A percentile compares a stretch with the other conserved stretches of the same genome.
phyloP scores from a whole-genome alignment of 35 echinoderm and acorn worm genomes.

The Ophiothrix spiculata region DNA sequence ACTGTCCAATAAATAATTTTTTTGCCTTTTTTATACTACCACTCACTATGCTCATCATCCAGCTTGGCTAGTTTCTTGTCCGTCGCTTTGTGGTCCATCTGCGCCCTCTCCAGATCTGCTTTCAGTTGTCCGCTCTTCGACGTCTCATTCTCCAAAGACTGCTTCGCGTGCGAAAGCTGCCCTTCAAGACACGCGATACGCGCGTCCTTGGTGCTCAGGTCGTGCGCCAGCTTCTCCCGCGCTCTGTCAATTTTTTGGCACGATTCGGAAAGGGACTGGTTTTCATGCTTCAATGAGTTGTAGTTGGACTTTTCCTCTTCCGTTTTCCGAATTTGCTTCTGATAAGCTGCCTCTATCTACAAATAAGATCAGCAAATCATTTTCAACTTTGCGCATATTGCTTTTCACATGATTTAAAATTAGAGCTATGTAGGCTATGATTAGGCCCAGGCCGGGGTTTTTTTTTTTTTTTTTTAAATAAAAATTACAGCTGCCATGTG shows the following conservation, averaged over 20 bases:
- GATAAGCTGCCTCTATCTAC: constrained; percentile 66
- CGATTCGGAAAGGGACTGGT: constrained; percentile 58
- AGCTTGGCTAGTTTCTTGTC: constrained; percentile 72
- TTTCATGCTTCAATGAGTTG: constrained; percentile 54
- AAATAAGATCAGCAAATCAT: too few species aligned
- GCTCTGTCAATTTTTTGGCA: constrained; percentile 72
- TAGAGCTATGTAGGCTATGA: too few species aligned
- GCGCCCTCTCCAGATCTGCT: constrained; percentile 73
- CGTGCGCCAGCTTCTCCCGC: constrained; percentile 67
- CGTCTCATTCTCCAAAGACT: constrained; percentile 45
- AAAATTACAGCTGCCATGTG: too few species aligned
- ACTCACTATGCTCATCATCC: too few species aligned
- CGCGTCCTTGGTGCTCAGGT: constrained; percentile 76
- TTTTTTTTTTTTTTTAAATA: too few species aligned
- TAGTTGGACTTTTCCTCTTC: constrained; percentile 75
- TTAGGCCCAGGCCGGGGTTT: too few species aligned
- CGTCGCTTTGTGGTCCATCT: constrained; percentile 48
- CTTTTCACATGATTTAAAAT: too few species aligned
- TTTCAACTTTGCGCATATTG: too few species aligned
- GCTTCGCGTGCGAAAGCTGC: constrained; percentile 68
- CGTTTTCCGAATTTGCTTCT: constrained; percentile 70
- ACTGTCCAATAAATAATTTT: too few species aligned
- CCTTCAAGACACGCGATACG: constrained; percentile 81
- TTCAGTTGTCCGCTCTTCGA: constrained; percentile 54
- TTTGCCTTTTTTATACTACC: too few species aligned